These are phyloP conservation scores for Prionailurus bengalensis DNA, from an alignment of 2,113 vertebrate species.

Conservation along the genomic window DNA sequence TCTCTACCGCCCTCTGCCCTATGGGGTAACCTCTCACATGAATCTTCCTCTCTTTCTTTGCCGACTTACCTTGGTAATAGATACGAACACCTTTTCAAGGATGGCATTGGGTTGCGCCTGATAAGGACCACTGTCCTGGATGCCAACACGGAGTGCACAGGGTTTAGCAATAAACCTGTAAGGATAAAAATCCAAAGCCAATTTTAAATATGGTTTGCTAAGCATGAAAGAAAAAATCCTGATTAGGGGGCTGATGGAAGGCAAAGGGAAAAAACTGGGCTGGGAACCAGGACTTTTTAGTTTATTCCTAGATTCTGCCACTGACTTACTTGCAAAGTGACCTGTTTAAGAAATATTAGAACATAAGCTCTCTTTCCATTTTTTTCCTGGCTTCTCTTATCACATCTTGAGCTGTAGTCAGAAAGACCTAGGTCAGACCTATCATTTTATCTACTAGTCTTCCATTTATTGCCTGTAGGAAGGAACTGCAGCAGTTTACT, in stretches of 20 bases:
- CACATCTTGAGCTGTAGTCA: slow-evolving; percentile 20
- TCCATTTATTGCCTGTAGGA: slow-evolving; percentile 25
- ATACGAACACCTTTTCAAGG: slow-evolving; percentile 98
- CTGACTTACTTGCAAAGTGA: slow-evolving; percentile 8
- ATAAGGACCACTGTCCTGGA: slow-evolving; percentile 90
- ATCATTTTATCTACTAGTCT: neutral
- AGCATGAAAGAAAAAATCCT: neutral
- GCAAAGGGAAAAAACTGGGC: neutral
- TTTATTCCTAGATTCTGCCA: slow-evolving; percentile 51
- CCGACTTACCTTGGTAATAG: slow-evolving; percentile 95
- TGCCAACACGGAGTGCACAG: slow-evolving; percentile 92
- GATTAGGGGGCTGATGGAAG: neutral
- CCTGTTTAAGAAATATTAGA: slow-evolving; percentile 39
- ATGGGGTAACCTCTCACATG: neutral
- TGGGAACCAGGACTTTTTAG: neutral
- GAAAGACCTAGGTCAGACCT: slow-evolving; percentile 18
- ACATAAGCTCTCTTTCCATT: slow-evolving; percentile 33
- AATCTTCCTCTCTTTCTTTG: slow-evolving; percentile 22
- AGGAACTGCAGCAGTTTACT: slow-evolving; percentile 34
- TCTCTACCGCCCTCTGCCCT: neutral
- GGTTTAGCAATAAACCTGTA: slow-evolving; percentile 95
- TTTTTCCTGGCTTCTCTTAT: neutral
- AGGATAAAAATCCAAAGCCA: slow-evolving; percentile 70
- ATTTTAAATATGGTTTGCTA: slow-evolving; percentile 58
- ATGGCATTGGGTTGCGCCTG: slow-evolving; percentile 93